Evolutionary conservation across 2,113 vertebrate species (phyloP).

Genomic region (Columba livia): DNA sequence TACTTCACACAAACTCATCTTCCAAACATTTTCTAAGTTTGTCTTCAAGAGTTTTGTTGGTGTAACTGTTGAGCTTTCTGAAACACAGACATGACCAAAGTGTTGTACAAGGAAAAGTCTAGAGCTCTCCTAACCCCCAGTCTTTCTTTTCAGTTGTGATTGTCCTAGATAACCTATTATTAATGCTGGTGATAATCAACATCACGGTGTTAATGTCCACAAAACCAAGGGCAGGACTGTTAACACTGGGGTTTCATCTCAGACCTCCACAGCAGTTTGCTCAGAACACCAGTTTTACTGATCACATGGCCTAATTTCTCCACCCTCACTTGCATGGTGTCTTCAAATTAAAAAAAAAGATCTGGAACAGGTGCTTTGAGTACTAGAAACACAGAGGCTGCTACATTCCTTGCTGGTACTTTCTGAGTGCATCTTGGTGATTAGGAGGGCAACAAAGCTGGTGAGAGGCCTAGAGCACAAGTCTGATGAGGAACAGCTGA

Average conservation of each 20-base stretch:
- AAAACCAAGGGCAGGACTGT: background rate
- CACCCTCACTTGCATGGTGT: background rate
- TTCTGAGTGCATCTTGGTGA: background rate
- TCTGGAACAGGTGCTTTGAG: background rate
- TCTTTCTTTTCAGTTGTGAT: background rate
- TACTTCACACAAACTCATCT: background rate
- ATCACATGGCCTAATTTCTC: background rate
- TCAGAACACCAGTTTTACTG: background rate
- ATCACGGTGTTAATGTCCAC: background rate
- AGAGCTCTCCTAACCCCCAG: background rate
- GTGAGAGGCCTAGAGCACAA: no score
- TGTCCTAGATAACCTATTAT: background rate
- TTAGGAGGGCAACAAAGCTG: no score
- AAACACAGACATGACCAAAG: background rate
- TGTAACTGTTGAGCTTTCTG: background rate
- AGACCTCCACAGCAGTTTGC: background rate
- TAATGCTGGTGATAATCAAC: background rate
- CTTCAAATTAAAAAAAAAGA: background rate
- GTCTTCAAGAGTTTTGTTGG: background rate
- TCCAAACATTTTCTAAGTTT: background rate
- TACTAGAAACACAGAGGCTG: background rate
- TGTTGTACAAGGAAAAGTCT: background rate
- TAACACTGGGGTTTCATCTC: background rate
- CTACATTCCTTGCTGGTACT: background rate
- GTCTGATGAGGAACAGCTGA: no score